Evolutionary conservation across 2,797 vertebrate species (phyloP).

Genomic region (Anguilla obscura): DNA sequence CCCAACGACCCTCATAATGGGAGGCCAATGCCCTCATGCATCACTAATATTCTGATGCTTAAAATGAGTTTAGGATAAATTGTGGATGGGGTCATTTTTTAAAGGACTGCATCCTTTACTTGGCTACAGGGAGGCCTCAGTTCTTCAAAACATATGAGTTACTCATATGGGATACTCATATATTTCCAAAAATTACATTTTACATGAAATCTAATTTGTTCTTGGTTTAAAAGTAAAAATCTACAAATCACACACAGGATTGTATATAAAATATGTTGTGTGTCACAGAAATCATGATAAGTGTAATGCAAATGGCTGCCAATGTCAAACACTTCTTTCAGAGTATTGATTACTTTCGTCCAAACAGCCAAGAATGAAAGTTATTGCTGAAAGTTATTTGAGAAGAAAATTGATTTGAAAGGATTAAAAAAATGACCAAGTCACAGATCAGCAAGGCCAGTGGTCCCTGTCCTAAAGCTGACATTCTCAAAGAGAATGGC

Average conservation of each 20-base stretch:
- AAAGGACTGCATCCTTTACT: not conserved
- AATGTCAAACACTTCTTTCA: not conserved
- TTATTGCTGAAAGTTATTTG: not conserved
- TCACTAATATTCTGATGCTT: not conserved
- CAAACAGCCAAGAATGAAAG: not conserved
- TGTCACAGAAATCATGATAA: not conserved
- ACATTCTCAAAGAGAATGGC: not conserved
- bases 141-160: not conserved
- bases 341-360: not conserved
- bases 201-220: not conserved
- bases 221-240: not conserved
- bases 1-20: not conserved
- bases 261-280: not conserved
- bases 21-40: not conserved
- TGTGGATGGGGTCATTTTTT: not conserved
- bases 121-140: not conserved
- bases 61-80: not conserved
- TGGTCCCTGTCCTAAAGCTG: not conserved
- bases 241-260: not conserved
- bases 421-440: not conserved
- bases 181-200: conserved; percentile 6
- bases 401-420: not conserved
- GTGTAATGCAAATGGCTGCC: not conserved
- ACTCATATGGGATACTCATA: not conserved
- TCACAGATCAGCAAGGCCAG: not conserved